Percentiles rank a stretch among this genome's conserved stretches.
Evolutionary conservation across 2,888 invertebrate genomes (phyloP).

Genomic region (Mythimna vitellina): DNA sequence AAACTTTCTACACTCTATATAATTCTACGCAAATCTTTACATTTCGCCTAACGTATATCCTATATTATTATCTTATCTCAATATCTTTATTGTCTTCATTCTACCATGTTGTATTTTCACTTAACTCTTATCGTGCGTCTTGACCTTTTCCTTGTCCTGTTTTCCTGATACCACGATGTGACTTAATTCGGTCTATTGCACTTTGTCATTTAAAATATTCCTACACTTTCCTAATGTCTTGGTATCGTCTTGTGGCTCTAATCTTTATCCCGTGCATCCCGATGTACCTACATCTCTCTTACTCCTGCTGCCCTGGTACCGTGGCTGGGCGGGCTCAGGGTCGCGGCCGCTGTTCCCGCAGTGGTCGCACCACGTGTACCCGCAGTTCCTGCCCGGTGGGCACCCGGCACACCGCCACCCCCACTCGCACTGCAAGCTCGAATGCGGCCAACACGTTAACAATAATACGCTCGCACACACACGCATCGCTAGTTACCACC

Average conservation of each 20-base stretch:
- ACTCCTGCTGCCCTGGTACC: constrained; percentile 36
- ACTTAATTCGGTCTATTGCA: constrained; percentile 15
- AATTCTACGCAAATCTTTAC: constrained; percentile 7
- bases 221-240: neutral
- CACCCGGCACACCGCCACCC: constrained; percentile 92
- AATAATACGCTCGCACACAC: constrained; percentile 88
- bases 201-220: constrained; percentile 4
- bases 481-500: constrained; percentile 90
- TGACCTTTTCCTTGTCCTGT: constrained; percentile 10
- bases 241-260: neutral
- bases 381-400: constrained; percentile 97
- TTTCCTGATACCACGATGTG: constrained; percentile 13
- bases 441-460: constrained; percentile 88
- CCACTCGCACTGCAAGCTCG: constrained; percentile 91
- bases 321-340: constrained; percentile 74
- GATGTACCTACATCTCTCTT: neutral
- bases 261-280: constrained; percentile 6
- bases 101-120: neutral
- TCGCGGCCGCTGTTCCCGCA: constrained; percentile 97
- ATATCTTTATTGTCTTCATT: constrained; percentile 3
- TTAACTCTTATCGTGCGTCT: neutral
- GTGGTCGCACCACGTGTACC: constrained; percentile 98
- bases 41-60: constrained; percentile 4
- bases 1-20: constrained; percentile 16
- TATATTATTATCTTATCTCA: neutral